These are phyloP conservation scores for Turritopsis dohrnii DNA, from an alignment of 30 jellyfish, hydroid and myxozoan species.

Conservation along the genomic window DNA sequence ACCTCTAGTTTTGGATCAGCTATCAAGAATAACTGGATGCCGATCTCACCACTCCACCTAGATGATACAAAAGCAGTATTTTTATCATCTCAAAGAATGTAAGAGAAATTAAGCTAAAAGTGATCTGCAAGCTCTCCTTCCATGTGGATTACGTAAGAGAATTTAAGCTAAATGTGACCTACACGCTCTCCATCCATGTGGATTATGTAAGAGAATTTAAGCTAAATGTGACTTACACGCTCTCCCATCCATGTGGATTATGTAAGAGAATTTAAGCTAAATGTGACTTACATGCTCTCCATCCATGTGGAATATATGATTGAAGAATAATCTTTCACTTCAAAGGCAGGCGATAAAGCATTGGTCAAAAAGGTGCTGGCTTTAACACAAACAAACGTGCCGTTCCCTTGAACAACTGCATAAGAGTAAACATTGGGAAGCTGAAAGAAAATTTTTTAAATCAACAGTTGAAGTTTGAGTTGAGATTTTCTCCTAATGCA, in stretches of 20 bases:
- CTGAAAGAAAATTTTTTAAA: constrained; percentile 28
- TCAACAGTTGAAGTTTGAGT: not conserved
- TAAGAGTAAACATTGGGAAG: constrained; percentile 56
- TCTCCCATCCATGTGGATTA: too few relatives aligned
- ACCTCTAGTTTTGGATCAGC: constrained; percentile 77
- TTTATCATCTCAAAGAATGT: not conserved
- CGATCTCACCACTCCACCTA: constrained; percentile 95
- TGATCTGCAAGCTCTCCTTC: too few relatives aligned
- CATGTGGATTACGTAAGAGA: too few relatives aligned
- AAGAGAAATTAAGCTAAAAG: too few relatives aligned
- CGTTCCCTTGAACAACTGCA: constrained; percentile 45
- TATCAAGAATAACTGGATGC: constrained; percentile 70
- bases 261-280: too few relatives aligned
- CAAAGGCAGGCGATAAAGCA: constrained; percentile 97
- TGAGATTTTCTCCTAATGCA: too few relatives aligned
- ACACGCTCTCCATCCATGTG: too few relatives aligned
- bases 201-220: too few relatives aligned
- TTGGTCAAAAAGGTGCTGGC: constrained; percentile 46
- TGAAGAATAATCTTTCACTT: constrained; percentile 71
- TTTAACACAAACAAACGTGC: constrained; percentile 49
- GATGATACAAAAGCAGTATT: not conserved
- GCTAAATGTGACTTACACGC: too few relatives aligned
- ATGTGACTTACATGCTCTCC: constrained; percentile 99
- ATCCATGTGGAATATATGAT: constrained; percentile 95
- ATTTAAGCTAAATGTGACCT: too few relatives aligned